Evolutionary conservation across 1,140 invertebrate species (phyloP).

Genomic region (Hestina assimilis): DNA sequence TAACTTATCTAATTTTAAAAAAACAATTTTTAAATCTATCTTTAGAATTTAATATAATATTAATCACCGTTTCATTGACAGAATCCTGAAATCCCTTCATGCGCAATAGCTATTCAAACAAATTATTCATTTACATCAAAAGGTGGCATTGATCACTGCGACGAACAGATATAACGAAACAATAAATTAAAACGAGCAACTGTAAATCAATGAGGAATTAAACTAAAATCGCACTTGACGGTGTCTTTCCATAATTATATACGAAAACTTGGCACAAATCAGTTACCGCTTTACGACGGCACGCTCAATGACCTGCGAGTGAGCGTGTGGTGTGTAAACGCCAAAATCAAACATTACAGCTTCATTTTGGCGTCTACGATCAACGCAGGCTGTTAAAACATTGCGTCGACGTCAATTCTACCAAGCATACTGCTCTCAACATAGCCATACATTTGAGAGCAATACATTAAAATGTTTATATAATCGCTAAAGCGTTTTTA

Average conservation of each 20-base stretch:
- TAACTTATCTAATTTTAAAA: too few relatives aligned
- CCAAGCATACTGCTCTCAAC: not conserved
- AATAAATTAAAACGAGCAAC: conserved; percentile 12
- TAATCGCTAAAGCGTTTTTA: conserved; percentile 1
- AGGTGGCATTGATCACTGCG: conserved; percentile 3
- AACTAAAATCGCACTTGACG: conserved; percentile 23
- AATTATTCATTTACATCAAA: too few relatives aligned
- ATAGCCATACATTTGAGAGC: too few relatives aligned
- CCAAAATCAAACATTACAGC: conserved; percentile 13
- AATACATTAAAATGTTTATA: not conserved
- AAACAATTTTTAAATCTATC: too few relatives aligned
- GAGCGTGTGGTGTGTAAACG: conserved; percentile 18
- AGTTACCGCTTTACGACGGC: conserved; percentile 29
- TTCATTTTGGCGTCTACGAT: conserved; percentile 12
- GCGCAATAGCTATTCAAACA: too few relatives aligned
- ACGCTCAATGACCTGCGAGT: conserved; percentile 15
- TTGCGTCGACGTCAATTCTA: conserved; percentile 8
- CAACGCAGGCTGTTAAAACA: not conserved
- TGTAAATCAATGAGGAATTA: conserved; percentile 20
- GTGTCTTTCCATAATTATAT: conserved; percentile 31
- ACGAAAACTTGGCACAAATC: conserved; percentile 41
- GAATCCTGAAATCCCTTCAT: too few relatives aligned
- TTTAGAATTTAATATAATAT: too few relatives aligned
- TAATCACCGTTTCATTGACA: too few relatives aligned
- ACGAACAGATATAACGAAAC: not conserved